A percentile compares a stretch with the other conserved stretches of the same genome.
Conservation (phyloP, 2,113 vertebrate species). For the Mohoua ochrocephala region DNA sequence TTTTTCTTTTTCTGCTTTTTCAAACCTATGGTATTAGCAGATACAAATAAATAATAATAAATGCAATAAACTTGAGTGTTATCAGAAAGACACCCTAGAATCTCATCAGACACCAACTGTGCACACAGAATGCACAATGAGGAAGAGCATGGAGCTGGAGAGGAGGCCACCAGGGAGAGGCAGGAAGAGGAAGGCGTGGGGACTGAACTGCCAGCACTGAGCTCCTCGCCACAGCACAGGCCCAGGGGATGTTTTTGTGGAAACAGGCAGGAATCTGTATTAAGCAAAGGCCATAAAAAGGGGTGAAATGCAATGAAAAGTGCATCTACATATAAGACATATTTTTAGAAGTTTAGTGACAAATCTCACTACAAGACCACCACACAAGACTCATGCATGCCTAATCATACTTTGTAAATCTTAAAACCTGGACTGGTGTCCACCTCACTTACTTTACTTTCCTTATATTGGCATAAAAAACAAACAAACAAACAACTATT, state of each 20-base stretch:
- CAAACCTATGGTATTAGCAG: background rate
- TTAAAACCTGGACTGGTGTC: background rate
- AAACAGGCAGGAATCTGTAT: background rate
- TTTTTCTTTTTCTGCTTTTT: background rate
- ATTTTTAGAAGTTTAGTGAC: background rate
- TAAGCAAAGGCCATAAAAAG: background rate
- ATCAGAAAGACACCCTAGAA: background rate
- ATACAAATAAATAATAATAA: background rate
- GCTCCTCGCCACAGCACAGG: accelerated
- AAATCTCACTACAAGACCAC: background rate
- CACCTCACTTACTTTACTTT: background rate
- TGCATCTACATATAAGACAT: accelerated
- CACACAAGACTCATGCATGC: accelerated
- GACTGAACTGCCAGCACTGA: accelerated
- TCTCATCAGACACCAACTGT: background rate
- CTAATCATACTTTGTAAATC: background rate
- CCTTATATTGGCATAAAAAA: background rate
- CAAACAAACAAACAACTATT: background rate
- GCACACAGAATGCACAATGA: background rate
- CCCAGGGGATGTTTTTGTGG: background rate
- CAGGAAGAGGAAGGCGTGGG: background rate
- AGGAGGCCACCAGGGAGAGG: background rate
- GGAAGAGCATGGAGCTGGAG: background rate
- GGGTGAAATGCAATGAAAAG: background rate
- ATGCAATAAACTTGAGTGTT: background rate